Conservation (phyloP, 2,113 vertebrate species). For the Callipepla californica region DNA sequence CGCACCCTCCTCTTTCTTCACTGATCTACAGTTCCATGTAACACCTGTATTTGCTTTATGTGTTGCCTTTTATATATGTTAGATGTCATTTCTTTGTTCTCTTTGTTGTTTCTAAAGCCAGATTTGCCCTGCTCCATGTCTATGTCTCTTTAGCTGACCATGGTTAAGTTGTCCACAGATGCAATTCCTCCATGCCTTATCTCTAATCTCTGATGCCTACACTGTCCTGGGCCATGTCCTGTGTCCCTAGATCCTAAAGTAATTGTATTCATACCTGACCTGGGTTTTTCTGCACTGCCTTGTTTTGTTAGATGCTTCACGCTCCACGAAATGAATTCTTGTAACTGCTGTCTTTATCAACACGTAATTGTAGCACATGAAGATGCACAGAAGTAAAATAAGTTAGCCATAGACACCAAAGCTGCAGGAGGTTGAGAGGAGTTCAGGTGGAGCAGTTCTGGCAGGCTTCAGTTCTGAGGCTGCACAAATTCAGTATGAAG, state of each 20-base stretch:
- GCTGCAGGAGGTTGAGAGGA: neutral
- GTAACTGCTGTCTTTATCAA: neutral
- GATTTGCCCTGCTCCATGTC: neutral
- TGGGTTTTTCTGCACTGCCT: neutral
- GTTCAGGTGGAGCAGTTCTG: neutral
- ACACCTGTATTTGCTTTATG: neutral
- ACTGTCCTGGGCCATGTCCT: rapidly evolving
- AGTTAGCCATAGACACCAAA: neutral
- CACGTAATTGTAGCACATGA: neutral
- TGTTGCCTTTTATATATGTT: neutral
- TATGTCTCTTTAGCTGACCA: neutral
- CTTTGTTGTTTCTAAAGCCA: neutral
- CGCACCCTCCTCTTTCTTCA: neutral
- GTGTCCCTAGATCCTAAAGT: rapidly evolving
- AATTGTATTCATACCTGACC: neutral
- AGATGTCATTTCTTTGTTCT: neutral
- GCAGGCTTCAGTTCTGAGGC: neutral
- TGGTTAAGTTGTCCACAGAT: rapidly evolving
- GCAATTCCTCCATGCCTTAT: rapidly evolving
- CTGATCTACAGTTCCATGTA: too few relatives aligned
- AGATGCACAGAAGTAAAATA: neutral
- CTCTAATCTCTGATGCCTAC: rapidly evolving
- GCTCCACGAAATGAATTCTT: neutral
- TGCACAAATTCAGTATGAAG: rapidly evolving
- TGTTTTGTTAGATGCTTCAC: rapidly evolving